Percentiles rank a stretch among this genome's conserved stretches.
phyloP scores from a whole-genome alignment of 2,888 invertebrate genomes.

The Desoria tigrina region DNA sequence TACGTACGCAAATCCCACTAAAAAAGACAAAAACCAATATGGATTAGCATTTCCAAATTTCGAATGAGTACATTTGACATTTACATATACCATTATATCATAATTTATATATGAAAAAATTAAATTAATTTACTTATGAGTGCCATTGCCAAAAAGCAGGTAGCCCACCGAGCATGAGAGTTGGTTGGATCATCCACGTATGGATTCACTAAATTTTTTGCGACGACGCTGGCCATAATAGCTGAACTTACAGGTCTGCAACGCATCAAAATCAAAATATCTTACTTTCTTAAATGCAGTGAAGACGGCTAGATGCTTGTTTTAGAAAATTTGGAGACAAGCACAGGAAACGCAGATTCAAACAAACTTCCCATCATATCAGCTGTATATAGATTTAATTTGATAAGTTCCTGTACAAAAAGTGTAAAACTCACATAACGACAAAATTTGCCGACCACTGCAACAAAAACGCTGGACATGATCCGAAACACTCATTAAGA shows the following conservation, averaged over 20 bases:
- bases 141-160: constrained; percentile 3
- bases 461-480: constrained; percentile 25
- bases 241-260: constrained; percentile 22
- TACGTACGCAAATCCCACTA: not conserved
- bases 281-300: no score
- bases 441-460: constrained; percentile 23
- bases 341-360: no score
- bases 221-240: constrained; percentile 7
- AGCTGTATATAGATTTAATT: no score
- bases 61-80: no score
- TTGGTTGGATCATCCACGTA: not conserved
- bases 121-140: constrained; percentile 3
- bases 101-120: not conserved
- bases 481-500: constrained; percentile 28
- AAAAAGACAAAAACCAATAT: constrained; percentile 9
- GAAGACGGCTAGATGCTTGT: no score
- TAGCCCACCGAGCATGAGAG: not conserved
- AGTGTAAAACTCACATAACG: constrained; percentile 10
- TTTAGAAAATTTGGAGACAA: no score
- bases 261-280: no score
- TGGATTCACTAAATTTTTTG: constrained; percentile 11
- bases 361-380: no score
- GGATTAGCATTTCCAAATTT: no score
- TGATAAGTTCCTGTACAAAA: not conserved
- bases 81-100: no score